Evolutionary conservation across 2,113 vertebrate species (phyloP), one percentile per base, ranked within the genome.

Genomic region (Lepisosteus oculatus): DNA sequence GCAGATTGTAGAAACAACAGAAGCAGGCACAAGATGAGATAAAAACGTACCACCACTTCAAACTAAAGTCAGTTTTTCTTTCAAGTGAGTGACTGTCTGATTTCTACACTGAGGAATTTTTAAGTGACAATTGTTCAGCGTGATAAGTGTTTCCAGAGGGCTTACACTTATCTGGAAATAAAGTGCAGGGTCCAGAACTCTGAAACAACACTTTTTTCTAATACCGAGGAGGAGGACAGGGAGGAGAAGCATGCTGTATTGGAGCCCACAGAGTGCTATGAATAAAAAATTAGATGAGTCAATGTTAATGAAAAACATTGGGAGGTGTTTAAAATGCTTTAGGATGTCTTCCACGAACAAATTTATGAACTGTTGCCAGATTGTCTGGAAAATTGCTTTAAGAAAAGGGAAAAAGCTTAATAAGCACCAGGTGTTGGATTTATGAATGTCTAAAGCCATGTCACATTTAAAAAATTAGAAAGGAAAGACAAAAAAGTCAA

Each of bases 251-350:
- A 51, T 6, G 47, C 17, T 57, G 41, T 56, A n/a, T 42, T n/a
- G 62, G 2, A 72, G 44, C 8, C 70, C 70, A 64, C 11, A 55
- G 70, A 63, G 61, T 8, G 4, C 29, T 43, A 45, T 55, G 61
- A 72, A 51, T 61, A 43, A 15, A 62, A 69, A 70, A 17, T 51
- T 1, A 65, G 51, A 65, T 41, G 15, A 29, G 43, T 70, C 59
- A 42, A 29, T 66, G 43, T 43, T 66, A 61, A 75, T 61, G 54
- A 14, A 55, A 61, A 70, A 70, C 61, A 74, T 41, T 41, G 13
- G 42, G 42, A 66, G 55, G 61, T 65, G 67, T 64, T 74, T 68
- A 41, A 70, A 43, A 66, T 6, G 42, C 17, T 56, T 70, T 43
- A 8, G 61, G 41, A 42, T 43, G 14, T 11, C 45, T 63, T 68